These are phyloP conservation scores for Trichogramma pretiosum DNA, from an alignment of 1,140 invertebrate species.

Conservation along the genomic window DNA sequence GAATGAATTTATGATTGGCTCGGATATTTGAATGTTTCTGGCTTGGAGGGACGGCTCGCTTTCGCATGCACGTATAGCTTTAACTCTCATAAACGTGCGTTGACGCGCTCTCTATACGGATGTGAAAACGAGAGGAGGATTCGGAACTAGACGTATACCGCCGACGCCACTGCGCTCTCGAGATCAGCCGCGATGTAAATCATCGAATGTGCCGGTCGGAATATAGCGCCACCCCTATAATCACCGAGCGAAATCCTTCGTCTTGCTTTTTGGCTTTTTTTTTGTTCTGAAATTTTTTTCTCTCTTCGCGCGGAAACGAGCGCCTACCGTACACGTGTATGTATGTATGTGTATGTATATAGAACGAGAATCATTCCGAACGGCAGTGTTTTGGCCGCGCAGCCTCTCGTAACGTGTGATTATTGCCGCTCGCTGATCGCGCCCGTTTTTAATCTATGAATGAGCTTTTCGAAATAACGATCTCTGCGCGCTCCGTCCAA, in stretches of 20 bases:
- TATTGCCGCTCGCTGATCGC: too few relatives aligned
- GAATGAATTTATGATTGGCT: slow-evolving; percentile 39
- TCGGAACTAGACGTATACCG: slow-evolving; percentile 34
- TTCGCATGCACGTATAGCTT: neutral
- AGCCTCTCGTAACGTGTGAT: too few relatives aligned
- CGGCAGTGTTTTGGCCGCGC: too few relatives aligned
- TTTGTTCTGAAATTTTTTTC: too few relatives aligned
- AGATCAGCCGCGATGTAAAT: slow-evolving; percentile 31
- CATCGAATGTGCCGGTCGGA: slow-evolving; percentile 30
- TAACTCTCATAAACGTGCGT: too few relatives aligned
- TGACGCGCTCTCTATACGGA: slow-evolving; percentile 24
- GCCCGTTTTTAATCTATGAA: too few relatives aligned
- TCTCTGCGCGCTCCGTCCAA: too few relatives aligned
- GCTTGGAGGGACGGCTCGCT: slow-evolving; percentile 29
- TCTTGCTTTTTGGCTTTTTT: neutral
- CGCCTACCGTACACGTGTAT: too few relatives aligned
- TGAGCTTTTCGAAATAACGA: too few relatives aligned
- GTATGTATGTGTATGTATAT: too few relatives aligned
- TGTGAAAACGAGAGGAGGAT: slow-evolving; percentile 23
- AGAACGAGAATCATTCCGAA: too few relatives aligned
- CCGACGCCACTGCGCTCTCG: slow-evolving; percentile 11
- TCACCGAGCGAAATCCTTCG: slow-evolving; percentile 24
- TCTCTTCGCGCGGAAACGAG: too few relatives aligned
- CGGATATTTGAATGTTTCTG: slow-evolving; percentile 35
- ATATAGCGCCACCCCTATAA: slow-evolving; percentile 39